These are phyloP conservation scores for Erannis defoliaria DNA, from an alignment of 2,888 invertebrate genomes.

Conservation along the genomic window DNA sequence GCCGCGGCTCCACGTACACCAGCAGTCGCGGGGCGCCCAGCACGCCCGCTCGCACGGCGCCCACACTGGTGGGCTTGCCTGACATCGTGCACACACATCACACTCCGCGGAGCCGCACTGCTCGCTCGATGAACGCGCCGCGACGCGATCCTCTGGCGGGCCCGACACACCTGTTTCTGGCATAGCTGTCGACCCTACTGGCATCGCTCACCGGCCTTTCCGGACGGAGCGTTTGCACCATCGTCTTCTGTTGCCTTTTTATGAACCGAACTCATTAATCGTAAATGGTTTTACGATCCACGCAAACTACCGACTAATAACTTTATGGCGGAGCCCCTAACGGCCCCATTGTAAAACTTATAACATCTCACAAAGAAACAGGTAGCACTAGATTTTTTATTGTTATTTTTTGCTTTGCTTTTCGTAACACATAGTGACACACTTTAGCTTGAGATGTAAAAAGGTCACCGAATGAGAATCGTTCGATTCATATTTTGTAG, in stretches of 20 bases:
- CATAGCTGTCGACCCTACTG: slow-evolving; percentile 74
- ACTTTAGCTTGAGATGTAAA: slow-evolving; percentile 62
- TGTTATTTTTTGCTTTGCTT: slow-evolving; percentile 58
- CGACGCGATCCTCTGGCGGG: slow-evolving; percentile 66
- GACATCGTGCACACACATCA: slow-evolving; percentile 92
- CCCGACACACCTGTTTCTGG: slow-evolving; percentile 66
- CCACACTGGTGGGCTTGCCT: slow-evolving; percentile 92
- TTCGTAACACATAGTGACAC: slow-evolving; percentile 70
- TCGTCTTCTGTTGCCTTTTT: slow-evolving; percentile 71
- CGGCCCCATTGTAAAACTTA: slow-evolving; percentile 80
- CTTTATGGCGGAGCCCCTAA: slow-evolving; percentile 84
- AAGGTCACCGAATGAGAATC: slow-evolving; percentile 77
- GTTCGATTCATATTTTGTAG: slow-evolving; percentile 63
- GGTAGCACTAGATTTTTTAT: slow-evolving; percentile 57
- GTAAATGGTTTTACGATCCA: slow-evolving; percentile 75
- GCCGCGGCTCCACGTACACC: slow-evolving; percentile 85
- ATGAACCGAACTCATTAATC: slow-evolving; percentile 69
- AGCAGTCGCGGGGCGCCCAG: slow-evolving; percentile 83
- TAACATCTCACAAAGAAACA: slow-evolving; percentile 66
- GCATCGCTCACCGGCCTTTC: slow-evolving; percentile 76
- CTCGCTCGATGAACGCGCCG: slow-evolving; percentile 77
- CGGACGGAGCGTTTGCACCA: slow-evolving; percentile 70
- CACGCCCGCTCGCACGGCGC: slow-evolving; percentile 84
- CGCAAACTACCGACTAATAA: slow-evolving; percentile 64
- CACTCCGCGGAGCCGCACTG: slow-evolving; percentile 83